Evolutionary conservation across 1,140 invertebrate species (phyloP).

Genomic region (Dendroctonus valens): DNA sequence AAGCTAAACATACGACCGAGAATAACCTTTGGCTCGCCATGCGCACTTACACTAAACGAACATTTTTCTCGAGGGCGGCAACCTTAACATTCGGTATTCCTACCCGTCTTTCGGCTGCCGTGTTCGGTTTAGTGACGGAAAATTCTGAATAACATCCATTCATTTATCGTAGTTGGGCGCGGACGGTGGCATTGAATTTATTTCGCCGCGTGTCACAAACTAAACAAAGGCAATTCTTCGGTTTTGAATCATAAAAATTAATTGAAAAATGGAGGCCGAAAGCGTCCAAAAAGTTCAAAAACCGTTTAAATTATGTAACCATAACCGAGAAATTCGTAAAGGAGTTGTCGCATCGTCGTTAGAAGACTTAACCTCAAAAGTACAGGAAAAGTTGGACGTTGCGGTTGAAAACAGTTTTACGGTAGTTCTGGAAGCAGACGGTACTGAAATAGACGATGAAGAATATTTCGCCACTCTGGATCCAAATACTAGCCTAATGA

Average conservation of each 20-base stretch:
- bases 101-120: no score
- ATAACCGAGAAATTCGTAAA: constrained; percentile 73
- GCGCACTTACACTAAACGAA: no score
- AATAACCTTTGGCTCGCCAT: background rate
- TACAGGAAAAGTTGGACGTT: constrained; percentile 62
- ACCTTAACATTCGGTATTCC: background rate
- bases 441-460: constrained; percentile 85
- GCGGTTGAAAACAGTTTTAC: constrained; percentile 46
- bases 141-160: background rate
- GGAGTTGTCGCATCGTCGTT: constrained; percentile 74
- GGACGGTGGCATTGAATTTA: background rate
- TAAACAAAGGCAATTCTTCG: background rate
- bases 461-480: constrained; percentile 84
- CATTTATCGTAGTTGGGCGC: background rate
- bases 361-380: constrained; percentile 70
- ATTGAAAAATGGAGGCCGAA: constrained; percentile 42
- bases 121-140: background rate
- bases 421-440: constrained; percentile 75
- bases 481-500: constrained; percentile 77
- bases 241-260: background rate
- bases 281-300: constrained; percentile 46
- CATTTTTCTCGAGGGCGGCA: background rate
- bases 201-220: background rate
- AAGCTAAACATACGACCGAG: background rate
- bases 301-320: constrained; percentile 68